Evolutionary conservation across 1,140 invertebrate genomes (phyloP), one percentile per base, ranked within the genome.

Genomic region (Adoxophyes honmai): DNA sequence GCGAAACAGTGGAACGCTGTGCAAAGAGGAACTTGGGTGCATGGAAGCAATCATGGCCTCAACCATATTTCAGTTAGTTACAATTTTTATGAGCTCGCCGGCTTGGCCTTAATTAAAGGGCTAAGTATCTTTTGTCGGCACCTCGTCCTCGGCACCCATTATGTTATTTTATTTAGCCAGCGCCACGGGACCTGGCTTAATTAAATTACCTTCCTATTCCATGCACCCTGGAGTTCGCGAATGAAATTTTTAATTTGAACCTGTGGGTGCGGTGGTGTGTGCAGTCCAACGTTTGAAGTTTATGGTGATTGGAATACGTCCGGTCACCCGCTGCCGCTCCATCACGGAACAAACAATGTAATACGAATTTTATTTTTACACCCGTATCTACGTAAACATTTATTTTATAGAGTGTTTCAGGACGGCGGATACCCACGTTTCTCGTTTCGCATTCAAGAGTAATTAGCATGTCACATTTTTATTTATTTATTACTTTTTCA

Each of bases 11-110:
- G n/a, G n/a, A n/a, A n/a, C n/a, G n/a, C n/a, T n/a, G n/a, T n/a
- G n/a, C n/a, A n/a, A n/a, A n/a, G 21, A 28, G 2, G 21, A 6
- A 6, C 6, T 2, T 28, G 21, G 2, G 21, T 28, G 21, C 21
- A 6, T 28, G 6, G 6, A 2, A 48, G 51, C 38, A 34, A 37
- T 38, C 15, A 34, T 42, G 28, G 18, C 7, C 48, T 11, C 51
- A 51, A 36, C 39, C 55, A 36, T 36, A 48, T 53, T 35, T 44
- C 16, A 42, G 39, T 37, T 33, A 58, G 34, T 58, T 56, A 60
- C 34, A 21, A 52, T 60, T 60, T 60, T 52, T 60, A 53, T 34
- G 53, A 10, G 9, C 18, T 3, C 21, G 33, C 33, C 5, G 15
- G 33, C 8, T 34, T 28, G 13, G 11, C 18, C 51, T 52, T 52